phyloP scores from a whole-genome alignment of 1,140 invertebrate species.

The Phortica variegata region DNA sequence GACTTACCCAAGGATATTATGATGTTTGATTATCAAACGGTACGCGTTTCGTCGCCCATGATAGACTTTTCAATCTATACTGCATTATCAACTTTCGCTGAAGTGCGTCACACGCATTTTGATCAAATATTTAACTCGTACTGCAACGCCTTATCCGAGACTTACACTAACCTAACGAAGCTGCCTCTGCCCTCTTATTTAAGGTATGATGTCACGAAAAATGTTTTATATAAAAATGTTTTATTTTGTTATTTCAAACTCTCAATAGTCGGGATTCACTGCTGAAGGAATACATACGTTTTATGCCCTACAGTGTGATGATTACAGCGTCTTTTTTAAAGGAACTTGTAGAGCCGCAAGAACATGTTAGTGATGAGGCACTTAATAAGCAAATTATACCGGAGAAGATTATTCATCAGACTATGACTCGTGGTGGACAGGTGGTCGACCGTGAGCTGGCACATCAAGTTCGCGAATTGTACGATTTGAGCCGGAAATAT shows the following conservation, averaged over 20 bases:
- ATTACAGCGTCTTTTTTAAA: slow-evolving; percentile 32
- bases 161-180: slow-evolving; percentile 18
- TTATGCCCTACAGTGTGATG: slow-evolving; percentile 30
- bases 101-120: slow-evolving; percentile 37
- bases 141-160: slow-evolving; percentile 22
- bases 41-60: slow-evolving; percentile 47
- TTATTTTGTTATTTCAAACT: too few species aligned
- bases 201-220: too few species aligned
- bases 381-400: slow-evolving; percentile 3
- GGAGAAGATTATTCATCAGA: slow-evolving; percentile 19
- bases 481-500: too few species aligned
- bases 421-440: slow-evolving; percentile 28
- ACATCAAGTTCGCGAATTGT: slow-evolving; percentile 40
- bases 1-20: slow-evolving; percentile 27
- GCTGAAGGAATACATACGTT: slow-evolving; percentile 40
- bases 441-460: slow-evolving; percentile 35
- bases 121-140: slow-evolving; percentile 41
- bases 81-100: slow-evolving; percentile 29
- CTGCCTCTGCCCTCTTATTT: slow-evolving; percentile 26
- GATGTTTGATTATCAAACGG: slow-evolving; percentile 56
- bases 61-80: slow-evolving; percentile 40
- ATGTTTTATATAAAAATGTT: too few species aligned
- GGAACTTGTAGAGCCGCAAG: slow-evolving; percentile 24
- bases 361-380: slow-evolving; percentile 16
- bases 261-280: slow-evolving; percentile 22